Base-by-base conservation (phyloP, 2,888 invertebrate genomes). In the Apamea monoglypha region DNA sequence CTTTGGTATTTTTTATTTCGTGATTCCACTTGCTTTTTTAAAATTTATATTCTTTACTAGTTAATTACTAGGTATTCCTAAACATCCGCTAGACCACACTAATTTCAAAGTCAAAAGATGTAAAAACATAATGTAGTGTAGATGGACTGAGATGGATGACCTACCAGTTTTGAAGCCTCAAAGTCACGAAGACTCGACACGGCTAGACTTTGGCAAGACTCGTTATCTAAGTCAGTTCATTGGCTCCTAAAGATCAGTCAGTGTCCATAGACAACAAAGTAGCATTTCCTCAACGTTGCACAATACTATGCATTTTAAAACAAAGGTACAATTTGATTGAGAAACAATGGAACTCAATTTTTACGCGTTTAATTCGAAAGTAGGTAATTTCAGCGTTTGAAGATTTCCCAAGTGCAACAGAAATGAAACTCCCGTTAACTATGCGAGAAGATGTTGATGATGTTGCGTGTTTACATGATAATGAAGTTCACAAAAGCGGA, bases 181-280 rank as follows among this genome's bases (percentile, higher is more conserved):
- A 78, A 61, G 29, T 21, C n/a, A 5, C 16, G 16, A 44, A 21
- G 32, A 16, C 47, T 66, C 44, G 21, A 21, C 59, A 70, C 25
- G 10, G 29, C 36, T 68, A 74, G 50, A 59, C 40, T 64, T n/a
- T 18, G 59, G 50, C 32, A 73, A 68, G 80, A 74, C 69, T 44
- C 40, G 21, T 53, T 76, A 67, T 67, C 66, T 67, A 50, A 47
- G 18, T 44, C 47, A 75, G 75, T 69, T 76, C 70, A 67, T 82
- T 76, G 76, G 36, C 66, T 44, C 7, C 44, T 32, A 56, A 66
- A 81, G 29, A 80, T 81, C 50, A 53, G 18, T 81, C 50, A 53
- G 18, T 25, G 66, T 50, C 50, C 59, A 47, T 29, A 67, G 12
- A 75, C 64, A 81, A 80, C 61, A 81, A 36, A 50, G 32, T n/a